phyloP scores from a whole-genome alignment of 2,797 vertebrate species.

The Sternotherus odoratus region DNA sequence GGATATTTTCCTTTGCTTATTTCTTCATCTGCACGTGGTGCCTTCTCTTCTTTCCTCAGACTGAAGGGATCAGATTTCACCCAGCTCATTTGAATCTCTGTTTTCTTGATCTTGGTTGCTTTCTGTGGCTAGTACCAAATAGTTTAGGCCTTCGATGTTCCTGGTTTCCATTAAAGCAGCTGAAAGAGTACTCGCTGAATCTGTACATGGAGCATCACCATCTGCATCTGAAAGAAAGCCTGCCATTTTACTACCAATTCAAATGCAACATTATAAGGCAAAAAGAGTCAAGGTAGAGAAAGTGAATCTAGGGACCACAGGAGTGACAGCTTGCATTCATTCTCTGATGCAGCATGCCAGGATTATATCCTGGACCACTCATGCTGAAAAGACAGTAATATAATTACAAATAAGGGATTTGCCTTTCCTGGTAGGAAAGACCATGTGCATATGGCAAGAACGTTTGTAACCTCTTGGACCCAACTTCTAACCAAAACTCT shows the following conservation, averaged over 20 bases:
- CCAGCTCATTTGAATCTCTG: conserved; percentile 45
- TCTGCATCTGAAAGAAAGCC: conserved; percentile 58
- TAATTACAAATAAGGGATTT: not conserved
- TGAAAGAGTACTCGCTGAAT: conserved; percentile 64
- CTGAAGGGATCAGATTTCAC: conserved; percentile 11
- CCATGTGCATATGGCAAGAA: not conserved
- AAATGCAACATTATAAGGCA: not conserved
- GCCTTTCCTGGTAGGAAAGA: not conserved
- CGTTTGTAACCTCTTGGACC: not conserved
- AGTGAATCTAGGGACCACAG: accelerated
- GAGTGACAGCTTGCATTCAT: not conserved
- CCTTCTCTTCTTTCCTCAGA: conserved; percentile 55
- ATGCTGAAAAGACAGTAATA: not conserved
- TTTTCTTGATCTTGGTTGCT: conserved; percentile 21
- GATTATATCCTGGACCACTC: not conserved
- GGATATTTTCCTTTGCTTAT: conserved; percentile 59
- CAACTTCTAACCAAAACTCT: not conserved
- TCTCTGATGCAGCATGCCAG: not conserved
- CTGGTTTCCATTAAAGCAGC: conserved; percentile 69
- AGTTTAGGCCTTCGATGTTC: conserved; percentile 82
- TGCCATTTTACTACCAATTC: not conserved
- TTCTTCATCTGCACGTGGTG: conserved; percentile 39
- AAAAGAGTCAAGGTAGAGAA: conserved; percentile 18
- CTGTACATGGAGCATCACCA: conserved; percentile 36
- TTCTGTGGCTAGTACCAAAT: conserved; percentile 79